phyloP scores from a whole-genome alignment of 2,888 invertebrate genomes.

The Caenorhabditis macrosperma region DNA sequence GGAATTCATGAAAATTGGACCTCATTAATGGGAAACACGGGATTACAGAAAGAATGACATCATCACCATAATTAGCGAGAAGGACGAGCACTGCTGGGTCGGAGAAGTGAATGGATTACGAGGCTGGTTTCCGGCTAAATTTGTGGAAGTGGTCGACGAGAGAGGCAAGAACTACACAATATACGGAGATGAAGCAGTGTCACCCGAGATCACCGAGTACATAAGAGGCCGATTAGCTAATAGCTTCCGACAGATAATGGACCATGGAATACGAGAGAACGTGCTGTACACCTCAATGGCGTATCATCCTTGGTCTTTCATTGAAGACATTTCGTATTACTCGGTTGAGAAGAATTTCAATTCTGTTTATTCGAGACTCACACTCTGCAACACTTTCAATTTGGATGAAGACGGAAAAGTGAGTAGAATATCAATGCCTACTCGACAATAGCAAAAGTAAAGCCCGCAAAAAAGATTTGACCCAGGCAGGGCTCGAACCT shows the following conservation, averaged over 20 bases:
- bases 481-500: slow-evolving; percentile 78
- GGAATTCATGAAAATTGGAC: background rate
- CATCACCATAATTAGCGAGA: slow-evolving; percentile 87
- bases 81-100: slow-evolving; percentile 83
- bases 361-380: slow-evolving; percentile 95
- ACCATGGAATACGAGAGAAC: slow-evolving; percentile 76
- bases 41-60: slow-evolving; percentile 94
- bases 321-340: slow-evolving; percentile 88
- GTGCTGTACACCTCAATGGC: slow-evolving; percentile 84
- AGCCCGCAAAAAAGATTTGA: slow-evolving; percentile 60
- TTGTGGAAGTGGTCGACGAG: slow-evolving; percentile 89
- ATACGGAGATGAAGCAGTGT: slow-evolving; percentile 94
- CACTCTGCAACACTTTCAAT: slow-evolving; percentile 95
- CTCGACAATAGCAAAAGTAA: background rate
- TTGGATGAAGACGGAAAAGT: slow-evolving; percentile 97
- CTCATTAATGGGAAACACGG: no score
- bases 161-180: slow-evolving; percentile 86
- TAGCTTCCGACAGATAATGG: slow-evolving; percentile 73
- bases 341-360: slow-evolving; percentile 98
- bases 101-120: slow-evolving; percentile 83
- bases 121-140: slow-evolving; percentile 83
- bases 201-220: slow-evolving; percentile 95
- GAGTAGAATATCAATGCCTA: background rate
- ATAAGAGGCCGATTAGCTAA: slow-evolving; percentile 86
- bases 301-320: slow-evolving; percentile 98